phyloP scores from a whole-genome alignment of 2,797 vertebrate genomes.

The Passerculus sandwichensis region DNA sequence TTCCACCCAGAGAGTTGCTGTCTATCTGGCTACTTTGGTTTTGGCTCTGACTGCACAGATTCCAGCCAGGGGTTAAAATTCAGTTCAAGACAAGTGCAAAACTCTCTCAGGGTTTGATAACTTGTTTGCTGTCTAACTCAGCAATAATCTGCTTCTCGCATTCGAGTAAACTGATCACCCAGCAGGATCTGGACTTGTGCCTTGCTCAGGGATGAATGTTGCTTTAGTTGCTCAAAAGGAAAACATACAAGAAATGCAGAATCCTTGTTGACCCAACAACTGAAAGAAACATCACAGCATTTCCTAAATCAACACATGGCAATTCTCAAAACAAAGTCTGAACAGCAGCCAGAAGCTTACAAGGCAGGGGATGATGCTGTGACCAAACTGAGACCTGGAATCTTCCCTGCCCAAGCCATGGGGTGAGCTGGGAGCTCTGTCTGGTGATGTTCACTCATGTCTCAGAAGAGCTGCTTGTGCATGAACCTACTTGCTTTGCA shows the following conservation, averaged over 20 bases:
- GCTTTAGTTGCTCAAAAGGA: slow-evolving; percentile 19
- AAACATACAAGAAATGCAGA: slow-evolving; percentile 14
- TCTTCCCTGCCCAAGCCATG: neutral
- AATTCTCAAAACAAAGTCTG: slow-evolving; percentile 38
- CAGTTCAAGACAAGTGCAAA: neutral
- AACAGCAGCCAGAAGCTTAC: neutral
- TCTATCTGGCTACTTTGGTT: neutral
- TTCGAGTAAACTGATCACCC: neutral
- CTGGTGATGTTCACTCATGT: neutral
- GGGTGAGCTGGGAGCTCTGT: neutral
- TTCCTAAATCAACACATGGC: slow-evolving; percentile 31
- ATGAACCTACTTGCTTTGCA: neutral
- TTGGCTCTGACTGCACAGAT: neutral
- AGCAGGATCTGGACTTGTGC: slow-evolving; percentile 18
- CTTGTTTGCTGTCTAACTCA: slow-evolving; percentile 17
- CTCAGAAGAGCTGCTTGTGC: slow-evolving; percentile 2
- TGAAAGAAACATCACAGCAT: slow-evolving; percentile 6
- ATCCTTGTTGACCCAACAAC: slow-evolving; percentile 24
- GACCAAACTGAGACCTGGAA: neutral
- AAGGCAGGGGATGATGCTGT: neutral
- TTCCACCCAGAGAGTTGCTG: neutral
- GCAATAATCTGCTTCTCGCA: neutral
- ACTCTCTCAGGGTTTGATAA: neutral
- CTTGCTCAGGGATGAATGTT: neutral
- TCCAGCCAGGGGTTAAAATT: neutral